Evolutionary conservation across 2,113 vertebrate genomes (phyloP), one percentile per base, ranked within the genome.

Genomic region (Turdus rufiventris): DNA sequence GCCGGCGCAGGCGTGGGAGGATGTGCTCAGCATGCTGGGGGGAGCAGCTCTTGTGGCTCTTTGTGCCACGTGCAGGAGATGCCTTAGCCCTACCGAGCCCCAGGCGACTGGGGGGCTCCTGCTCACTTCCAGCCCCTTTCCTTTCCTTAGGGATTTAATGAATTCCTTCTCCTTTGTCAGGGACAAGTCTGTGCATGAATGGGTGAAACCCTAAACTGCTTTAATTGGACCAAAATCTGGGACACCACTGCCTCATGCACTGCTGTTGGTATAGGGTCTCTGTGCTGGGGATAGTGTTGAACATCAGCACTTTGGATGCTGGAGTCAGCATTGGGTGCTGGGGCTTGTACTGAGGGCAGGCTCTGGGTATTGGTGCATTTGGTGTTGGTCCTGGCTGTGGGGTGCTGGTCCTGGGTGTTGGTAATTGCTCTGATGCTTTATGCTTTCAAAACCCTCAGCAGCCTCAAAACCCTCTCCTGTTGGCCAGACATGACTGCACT

Each of bases 41-140:
- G 33, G 15, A 28, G 25, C 9, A 3, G 48, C 10, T 87, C 53
- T 20, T 19, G 3, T 26, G 67, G 58, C 45, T 88, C 54, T 56
- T 24, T 53, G 18, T 36, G 63, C 53, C 77, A 24, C 0, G 0
- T 33, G 43, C 1, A 8, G 76, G 73, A 47, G 74, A 43, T 38
- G 34, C n/a, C 60, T 53, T 26, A 16, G 3, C 12, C 40, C 51
- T 61, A 68, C 58, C 53, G 38, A 50, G 71, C 34, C 42, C 38
- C 63, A 14, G 42, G 40, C 0, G 0, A 17, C 0, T 16, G 9
- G 10, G 36, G 48, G 28, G 9, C 14, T 57, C 42, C 29, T 74
- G 42, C 29, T 19, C 42, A 56, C 14, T 28, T 45, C 48, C 48
- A 48, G 13, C 61, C 36, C 23, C 48, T 76, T 47, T 34, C 31